Evolutionary conservation across 2,113 vertebrate species (phyloP).

Genomic region (Microcebus murinus): DNA sequence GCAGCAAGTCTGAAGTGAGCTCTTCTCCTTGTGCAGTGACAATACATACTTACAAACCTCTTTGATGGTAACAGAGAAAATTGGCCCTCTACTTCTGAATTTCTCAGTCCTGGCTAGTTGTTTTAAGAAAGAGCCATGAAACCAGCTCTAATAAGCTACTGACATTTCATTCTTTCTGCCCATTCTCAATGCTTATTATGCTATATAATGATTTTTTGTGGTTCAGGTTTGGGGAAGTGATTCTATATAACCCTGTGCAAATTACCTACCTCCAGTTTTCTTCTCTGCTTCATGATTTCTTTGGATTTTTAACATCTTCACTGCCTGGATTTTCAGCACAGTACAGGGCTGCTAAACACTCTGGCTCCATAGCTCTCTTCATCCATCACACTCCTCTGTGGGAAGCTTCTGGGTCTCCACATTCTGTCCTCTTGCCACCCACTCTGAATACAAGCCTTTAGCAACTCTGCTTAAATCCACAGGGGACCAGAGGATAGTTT

Average conservation of each 20-base stretch:
- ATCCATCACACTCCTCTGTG: not conserved
- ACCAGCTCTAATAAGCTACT: conserved; percentile 5
- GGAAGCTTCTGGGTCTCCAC: not conserved
- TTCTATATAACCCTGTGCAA: not conserved
- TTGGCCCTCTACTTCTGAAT: not conserved
- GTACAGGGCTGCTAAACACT: not conserved
- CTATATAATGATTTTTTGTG: conserved; percentile 43
- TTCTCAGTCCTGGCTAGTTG: not conserved
- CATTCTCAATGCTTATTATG: not conserved
- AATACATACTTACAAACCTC: not conserved
- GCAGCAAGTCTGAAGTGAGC: not conserved
- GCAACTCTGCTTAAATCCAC: not conserved
- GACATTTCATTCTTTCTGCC: conserved; percentile 17
- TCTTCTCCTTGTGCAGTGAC: not conserved
- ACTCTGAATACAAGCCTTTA: not conserved
- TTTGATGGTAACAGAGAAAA: not conserved
- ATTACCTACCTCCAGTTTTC: not conserved
- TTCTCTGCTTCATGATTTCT: not conserved
- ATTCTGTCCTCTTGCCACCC: not conserved
- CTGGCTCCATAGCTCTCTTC: not conserved
- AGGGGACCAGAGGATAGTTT: not conserved
- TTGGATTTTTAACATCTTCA: not conserved
- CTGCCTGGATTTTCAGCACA: not conserved
- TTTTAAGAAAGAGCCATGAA: conserved; percentile 45
- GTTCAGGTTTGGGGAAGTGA: not conserved